Percentiles rank a stretch among this genome's conserved stretches.
Evolutionary conservation across 2,888 invertebrate species (phyloP).

Genomic region (Callimorpha dominula): DNA sequence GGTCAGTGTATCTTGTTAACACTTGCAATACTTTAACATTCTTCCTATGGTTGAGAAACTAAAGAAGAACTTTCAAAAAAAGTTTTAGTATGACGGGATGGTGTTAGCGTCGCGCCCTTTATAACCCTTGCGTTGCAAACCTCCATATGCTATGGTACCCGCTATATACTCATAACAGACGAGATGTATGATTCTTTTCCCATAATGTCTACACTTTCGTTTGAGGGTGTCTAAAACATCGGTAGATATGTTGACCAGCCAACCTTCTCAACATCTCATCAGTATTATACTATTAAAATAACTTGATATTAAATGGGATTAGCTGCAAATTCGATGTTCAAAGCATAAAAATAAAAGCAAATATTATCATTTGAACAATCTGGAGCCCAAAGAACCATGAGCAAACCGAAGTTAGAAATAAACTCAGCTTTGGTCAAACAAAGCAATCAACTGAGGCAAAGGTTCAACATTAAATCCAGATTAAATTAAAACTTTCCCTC

Average conservation of each 20-base stretch:
- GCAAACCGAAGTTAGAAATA: conserved; percentile 25
- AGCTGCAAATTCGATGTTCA: background rate
- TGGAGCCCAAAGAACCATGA: background rate
- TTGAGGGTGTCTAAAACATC: background rate
- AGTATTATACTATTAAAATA: no score
- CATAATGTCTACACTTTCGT: background rate
- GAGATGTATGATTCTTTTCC: background rate
- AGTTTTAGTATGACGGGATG: no score
- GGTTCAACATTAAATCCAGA: conserved; percentile 32
- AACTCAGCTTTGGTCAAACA: conserved; percentile 37
- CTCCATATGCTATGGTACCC: no score
- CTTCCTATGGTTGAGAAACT: no score
- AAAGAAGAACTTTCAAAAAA: no score
- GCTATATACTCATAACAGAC: background rate
- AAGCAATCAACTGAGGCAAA: conserved; percentile 40
- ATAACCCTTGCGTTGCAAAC: no score
- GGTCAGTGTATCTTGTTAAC: no score
- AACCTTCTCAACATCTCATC: no score
- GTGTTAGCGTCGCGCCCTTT: no score
- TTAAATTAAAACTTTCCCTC: conserved; percentile 42
- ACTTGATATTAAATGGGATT: no score
- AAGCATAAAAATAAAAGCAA: background rate
- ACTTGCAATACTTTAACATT: no score
- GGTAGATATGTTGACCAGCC: background rate
- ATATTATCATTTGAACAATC: background rate